Evolutionary conservation across 2,797 vertebrate species (phyloP).

Genomic region (Enteromius anoplus): DNA sequence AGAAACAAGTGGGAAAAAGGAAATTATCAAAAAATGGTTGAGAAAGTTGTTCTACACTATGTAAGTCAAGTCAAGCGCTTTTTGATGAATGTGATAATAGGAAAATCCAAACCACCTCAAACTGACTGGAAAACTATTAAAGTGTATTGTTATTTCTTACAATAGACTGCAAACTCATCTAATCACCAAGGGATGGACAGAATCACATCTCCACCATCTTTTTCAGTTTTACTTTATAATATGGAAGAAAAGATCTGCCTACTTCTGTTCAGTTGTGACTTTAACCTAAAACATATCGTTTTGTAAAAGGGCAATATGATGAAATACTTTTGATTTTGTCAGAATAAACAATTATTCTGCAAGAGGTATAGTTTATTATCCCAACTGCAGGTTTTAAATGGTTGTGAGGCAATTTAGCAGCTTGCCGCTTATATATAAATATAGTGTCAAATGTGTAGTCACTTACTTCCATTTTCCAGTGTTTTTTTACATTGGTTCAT

Average conservation of each 20-base stretch:
- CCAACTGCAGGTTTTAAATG: neutral
- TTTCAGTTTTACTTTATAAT: neutral
- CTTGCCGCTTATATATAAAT: neutral
- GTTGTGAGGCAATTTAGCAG: neutral
- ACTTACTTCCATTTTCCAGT: neutral
- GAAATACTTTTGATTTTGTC: neutral
- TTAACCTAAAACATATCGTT: neutral
- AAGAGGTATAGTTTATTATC: neutral
- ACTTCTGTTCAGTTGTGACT: neutral
- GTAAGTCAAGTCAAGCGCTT: neutral
- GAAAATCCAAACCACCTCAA: neutral
- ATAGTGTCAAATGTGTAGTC: neutral
- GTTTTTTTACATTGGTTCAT: neutral
- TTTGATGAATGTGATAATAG: neutral
- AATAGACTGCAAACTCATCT: neutral
- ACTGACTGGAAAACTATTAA: neutral
- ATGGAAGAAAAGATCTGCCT: neutral
- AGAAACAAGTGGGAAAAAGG: neutral
- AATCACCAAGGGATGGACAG: neutral
- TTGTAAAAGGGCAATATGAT: neutral
- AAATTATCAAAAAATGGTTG: neutral
- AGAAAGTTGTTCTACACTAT: too few species aligned
- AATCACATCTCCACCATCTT: neutral
- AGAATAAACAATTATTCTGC: neutral
- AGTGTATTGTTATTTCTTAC: neutral